These are phyloP conservation scores for Alethe castanea DNA, from an alignment of 2,113 vertebrate species.

Conservation along the genomic window DNA sequence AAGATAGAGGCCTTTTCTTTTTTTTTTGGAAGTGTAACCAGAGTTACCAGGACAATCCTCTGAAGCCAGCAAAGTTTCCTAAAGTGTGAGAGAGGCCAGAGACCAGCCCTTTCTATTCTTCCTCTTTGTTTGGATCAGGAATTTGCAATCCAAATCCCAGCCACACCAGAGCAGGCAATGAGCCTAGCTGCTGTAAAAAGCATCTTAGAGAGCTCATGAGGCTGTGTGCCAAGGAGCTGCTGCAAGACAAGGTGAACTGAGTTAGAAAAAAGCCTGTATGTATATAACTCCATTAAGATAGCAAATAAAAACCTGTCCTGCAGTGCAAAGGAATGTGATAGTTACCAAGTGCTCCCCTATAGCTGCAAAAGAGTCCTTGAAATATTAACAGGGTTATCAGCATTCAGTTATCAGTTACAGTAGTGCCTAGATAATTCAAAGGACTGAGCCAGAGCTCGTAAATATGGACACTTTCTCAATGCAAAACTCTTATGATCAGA, in stretches of 20 bases:
- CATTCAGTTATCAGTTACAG: slow-evolving; percentile 33
- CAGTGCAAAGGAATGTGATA: slow-evolving; percentile 41
- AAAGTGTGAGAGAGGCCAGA: slow-evolving; percentile 6
- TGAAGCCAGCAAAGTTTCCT: background rate
- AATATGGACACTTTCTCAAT: background rate
- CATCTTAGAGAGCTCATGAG: background rate
- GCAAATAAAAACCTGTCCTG: slow-evolving; percentile 44
- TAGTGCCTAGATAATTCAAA: slow-evolving; percentile 30
- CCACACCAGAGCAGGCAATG: background rate
- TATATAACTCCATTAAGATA: background rate
- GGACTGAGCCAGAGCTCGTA: background rate
- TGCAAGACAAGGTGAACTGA: background rate
- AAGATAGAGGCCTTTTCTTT: background rate
- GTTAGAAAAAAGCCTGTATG: background rate
- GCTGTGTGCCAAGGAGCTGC: slow-evolving; percentile 33
- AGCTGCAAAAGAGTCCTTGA: slow-evolving; percentile 35
- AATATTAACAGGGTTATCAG: slow-evolving; percentile 63
- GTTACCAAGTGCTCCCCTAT: background rate
- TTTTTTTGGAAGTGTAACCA: background rate
- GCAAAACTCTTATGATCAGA: background rate
- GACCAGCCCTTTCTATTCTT: background rate
- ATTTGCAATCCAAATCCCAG: slow-evolving; percentile 61
- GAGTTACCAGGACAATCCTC: background rate
- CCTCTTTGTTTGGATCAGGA: slow-evolving; percentile 19
- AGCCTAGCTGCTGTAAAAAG: slow-evolving; percentile 19